Evolutionary conservation across 1,140 invertebrate species (phyloP).

Genomic region (Phthorimaea operculella): DNA sequence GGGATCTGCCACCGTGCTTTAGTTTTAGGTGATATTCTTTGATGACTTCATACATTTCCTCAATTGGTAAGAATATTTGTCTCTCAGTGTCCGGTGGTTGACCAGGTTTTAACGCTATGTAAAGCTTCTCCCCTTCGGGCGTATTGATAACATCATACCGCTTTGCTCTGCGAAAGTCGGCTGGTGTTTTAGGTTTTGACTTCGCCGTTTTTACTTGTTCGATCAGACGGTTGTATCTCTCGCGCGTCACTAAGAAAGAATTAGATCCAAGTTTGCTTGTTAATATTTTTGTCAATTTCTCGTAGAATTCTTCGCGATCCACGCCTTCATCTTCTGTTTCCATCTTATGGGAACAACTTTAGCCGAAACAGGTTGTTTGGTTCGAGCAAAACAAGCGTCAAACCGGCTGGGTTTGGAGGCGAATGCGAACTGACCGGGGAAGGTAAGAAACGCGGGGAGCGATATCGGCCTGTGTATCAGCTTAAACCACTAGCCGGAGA

Average conservation of each 20-base stretch:
- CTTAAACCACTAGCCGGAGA: too few species aligned
- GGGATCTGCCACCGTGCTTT: constrained; percentile 30
- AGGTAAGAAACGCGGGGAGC: constrained; percentile 2
- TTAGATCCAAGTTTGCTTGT: constrained; percentile 18
- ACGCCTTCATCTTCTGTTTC: constrained; percentile 17
- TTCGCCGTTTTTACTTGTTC: constrained; percentile 27
- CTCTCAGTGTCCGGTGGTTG: constrained; percentile 13
- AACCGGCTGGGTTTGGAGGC: not conserved
- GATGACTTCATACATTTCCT: constrained; percentile 40
- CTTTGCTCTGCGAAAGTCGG: constrained; percentile 30
- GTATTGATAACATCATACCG: constrained; percentile 28
- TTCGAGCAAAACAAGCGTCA: not conserved
- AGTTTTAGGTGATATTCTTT: constrained; percentile 28
- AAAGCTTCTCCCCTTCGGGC: constrained; percentile 24
- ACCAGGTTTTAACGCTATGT: constrained; percentile 7
- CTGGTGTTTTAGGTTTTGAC: constrained; percentile 22
- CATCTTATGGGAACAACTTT: not conserved
- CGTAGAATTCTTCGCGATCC: constrained; percentile 31
- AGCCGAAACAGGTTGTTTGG: not conserved
- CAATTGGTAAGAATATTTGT: constrained; percentile 25
- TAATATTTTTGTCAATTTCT: constrained; percentile 22
- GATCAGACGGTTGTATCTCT: constrained; percentile 24
- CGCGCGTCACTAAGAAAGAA: constrained; percentile 20
- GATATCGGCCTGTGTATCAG: too few species aligned
- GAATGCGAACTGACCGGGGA: constrained; percentile 16